Conservation (phyloP, 1,140 invertebrate species). For the Drosophila arizonae region DNA sequence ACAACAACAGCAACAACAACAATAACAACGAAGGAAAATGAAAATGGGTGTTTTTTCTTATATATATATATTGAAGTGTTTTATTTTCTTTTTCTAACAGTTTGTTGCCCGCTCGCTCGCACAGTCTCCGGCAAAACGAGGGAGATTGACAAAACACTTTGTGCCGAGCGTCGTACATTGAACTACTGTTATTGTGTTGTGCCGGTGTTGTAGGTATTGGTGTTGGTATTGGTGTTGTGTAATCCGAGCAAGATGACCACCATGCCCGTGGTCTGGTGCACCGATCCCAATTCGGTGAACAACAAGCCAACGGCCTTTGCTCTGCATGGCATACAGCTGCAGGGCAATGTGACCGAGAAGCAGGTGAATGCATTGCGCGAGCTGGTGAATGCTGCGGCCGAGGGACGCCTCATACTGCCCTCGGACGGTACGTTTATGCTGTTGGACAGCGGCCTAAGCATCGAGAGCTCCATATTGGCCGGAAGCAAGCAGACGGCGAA, state of each 20-base stretch:
- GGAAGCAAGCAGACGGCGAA: conserved; percentile 9
- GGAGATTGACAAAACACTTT: conserved; percentile 18
- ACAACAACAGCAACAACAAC: neutral
- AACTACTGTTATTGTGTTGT: conserved; percentile 3
- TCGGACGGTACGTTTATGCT: conserved; percentile 81
- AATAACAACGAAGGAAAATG: conserved; percentile 1
- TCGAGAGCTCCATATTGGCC: conserved; percentile 77
- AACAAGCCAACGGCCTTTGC: conserved; percentile 82
- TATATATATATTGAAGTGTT: conserved; percentile 13
- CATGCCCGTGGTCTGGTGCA: conserved; percentile 82
- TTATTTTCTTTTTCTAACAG: conserved; percentile 31
- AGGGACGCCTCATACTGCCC: conserved; percentile 80
- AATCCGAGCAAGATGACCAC: conserved; percentile 61
- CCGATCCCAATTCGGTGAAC: conserved; percentile 82
- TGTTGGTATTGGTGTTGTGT: neutral
- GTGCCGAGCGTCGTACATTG: conserved; percentile 22
- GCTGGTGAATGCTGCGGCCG: conserved; percentile 80
- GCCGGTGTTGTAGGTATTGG: neutral
- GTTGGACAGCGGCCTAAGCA: conserved; percentile 77
- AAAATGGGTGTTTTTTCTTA: neutral
- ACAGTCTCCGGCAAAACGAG: conserved; percentile 12
- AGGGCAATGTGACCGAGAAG: conserved; percentile 82
- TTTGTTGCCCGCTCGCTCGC: conserved; percentile 24
- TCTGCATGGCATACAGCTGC: conserved; percentile 80
- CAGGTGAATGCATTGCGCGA: conserved; percentile 80